Conservation (phyloP, 2,888 invertebrate genomes). For the Synanthedon andrenaeformis region DNA sequence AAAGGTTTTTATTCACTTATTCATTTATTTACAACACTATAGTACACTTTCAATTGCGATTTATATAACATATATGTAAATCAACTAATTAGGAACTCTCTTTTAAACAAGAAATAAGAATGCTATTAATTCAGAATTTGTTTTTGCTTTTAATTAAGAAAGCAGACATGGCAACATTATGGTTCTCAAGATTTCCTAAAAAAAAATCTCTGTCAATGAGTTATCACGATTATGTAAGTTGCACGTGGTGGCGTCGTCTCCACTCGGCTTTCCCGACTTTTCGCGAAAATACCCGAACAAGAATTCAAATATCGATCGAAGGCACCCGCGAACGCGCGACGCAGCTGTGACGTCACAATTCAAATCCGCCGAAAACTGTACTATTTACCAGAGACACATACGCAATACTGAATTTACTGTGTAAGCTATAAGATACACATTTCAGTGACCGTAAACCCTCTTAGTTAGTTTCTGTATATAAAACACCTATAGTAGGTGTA, state of each 20-base stretch:
- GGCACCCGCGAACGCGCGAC: slow-evolving; percentile 46
- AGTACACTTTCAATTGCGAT: too few species aligned
- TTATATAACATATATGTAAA: too few species aligned
- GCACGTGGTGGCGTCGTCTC: slow-evolving; percentile 49
- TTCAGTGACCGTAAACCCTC: slow-evolving; percentile 7
- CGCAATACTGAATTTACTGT: slow-evolving; percentile 2
- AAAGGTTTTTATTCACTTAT: too few species aligned
- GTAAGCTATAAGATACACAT: background rate
- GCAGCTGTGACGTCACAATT: slow-evolving; percentile 52
- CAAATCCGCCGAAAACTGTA: background rate
- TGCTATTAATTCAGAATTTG: too few species aligned
- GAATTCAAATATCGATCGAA: slow-evolving; percentile 44
- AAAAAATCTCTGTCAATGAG: slow-evolving; percentile 64
- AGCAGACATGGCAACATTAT: too few species aligned
- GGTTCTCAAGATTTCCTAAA: slow-evolving; percentile 19
- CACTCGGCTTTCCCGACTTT: slow-evolving; percentile 35
- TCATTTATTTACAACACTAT: too few species aligned
- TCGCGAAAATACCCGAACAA: slow-evolving; percentile 35
- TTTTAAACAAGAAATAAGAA: too few species aligned
- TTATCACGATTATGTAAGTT: slow-evolving; percentile 51
- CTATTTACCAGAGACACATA: too few species aligned
- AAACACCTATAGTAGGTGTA: slow-evolving; percentile 8
- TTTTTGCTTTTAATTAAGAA: too few species aligned
- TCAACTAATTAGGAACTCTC: too few species aligned
- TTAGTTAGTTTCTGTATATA: too few species aligned